These are phyloP conservation scores for Ephialtes manifestator DNA, from an alignment of 2,888 invertebrate genomes.

Conservation along the genomic window DNA sequence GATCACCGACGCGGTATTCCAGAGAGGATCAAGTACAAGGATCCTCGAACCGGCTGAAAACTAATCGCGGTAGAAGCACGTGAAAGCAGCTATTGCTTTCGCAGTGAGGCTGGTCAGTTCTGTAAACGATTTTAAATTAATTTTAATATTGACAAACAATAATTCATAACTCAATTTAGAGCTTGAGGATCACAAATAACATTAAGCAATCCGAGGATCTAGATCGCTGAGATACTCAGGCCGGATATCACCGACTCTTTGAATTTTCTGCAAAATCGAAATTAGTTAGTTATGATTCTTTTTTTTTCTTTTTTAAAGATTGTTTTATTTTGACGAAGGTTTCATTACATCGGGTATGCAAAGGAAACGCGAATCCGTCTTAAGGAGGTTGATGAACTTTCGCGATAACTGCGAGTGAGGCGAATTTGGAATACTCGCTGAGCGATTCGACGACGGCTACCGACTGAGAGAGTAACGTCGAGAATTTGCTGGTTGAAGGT, in stretches of 20 bases:
- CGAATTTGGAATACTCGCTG: slow-evolving; percentile 56
- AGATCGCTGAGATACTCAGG: slow-evolving; percentile 2
- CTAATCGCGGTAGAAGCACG: slow-evolving; percentile 4
- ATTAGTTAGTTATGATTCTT: not conserved
- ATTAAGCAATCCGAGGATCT: not conserved
- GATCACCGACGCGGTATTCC: slow-evolving; percentile 5
- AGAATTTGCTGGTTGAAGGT: slow-evolving; percentile 72
- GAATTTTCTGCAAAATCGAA: not conserved
- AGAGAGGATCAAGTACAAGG: slow-evolving; percentile 23
- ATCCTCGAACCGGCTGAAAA: slow-evolving; percentile 11
- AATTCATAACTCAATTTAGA: not conserved
- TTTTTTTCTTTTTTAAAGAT: not conserved
- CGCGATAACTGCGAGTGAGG: slow-evolving; percentile 26
- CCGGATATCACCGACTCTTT: not conserved
- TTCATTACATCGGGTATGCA: not conserved
- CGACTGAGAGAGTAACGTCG: slow-evolving; percentile 75
- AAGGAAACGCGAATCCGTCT: not conserved
- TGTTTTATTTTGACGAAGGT: not conserved
- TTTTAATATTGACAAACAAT: not conserved
- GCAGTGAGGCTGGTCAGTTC: not conserved
- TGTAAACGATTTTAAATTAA: not conserved
- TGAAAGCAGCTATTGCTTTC: slow-evolving; percentile 9
- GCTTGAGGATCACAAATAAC: not conserved
- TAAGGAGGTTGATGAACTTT: slow-evolving; percentile 20
- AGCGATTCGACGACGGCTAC: slow-evolving; percentile 74